Percentiles rank a stretch among this genome's conserved stretches.
Evolutionary conservation across 2,888 invertebrate species (phyloP).

Genomic region (Drosophila acutilabella): DNA sequence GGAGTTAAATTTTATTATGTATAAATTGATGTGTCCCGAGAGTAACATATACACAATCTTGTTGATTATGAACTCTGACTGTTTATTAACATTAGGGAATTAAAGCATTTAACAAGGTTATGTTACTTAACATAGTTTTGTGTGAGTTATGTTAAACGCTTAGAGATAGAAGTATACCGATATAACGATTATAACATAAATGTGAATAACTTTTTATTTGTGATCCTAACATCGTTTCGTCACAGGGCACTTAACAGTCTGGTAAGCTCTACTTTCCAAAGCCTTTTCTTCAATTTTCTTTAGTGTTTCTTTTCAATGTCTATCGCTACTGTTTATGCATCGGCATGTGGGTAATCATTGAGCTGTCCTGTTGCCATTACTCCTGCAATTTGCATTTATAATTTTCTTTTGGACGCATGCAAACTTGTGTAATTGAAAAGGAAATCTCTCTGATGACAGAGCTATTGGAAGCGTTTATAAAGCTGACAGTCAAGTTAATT

Average conservation of each 20-base stretch:
- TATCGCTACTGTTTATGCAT: constrained; percentile 51
- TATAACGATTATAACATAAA: no score
- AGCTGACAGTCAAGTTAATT: constrained; percentile 10
- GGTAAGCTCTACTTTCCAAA: not conserved
- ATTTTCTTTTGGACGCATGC: constrained; percentile 30
- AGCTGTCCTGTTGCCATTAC: constrained; percentile 40
- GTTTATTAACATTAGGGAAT: no score
- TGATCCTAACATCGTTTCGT: no score
- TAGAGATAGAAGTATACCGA: no score
- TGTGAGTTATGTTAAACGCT: no score
- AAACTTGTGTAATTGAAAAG: constrained; percentile 7
- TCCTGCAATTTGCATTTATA: constrained; percentile 67
- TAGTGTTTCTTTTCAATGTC: constrained; percentile 15
- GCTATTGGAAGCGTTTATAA: constrained; percentile 9
- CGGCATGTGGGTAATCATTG: constrained; percentile 59
- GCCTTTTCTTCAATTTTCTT: not conserved
- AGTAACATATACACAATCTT: no score
- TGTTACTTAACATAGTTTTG: no score
- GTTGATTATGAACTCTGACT: no score
- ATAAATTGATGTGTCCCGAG: no score
- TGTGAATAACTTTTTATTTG: no score
- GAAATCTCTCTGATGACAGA: constrained; percentile 33
- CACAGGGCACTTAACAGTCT: not conserved
- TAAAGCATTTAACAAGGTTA: no score
- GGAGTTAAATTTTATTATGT: no score